Base-by-base conservation (phyloP, 2,888 invertebrate species). In the Chaetoderma sp. region DNA sequence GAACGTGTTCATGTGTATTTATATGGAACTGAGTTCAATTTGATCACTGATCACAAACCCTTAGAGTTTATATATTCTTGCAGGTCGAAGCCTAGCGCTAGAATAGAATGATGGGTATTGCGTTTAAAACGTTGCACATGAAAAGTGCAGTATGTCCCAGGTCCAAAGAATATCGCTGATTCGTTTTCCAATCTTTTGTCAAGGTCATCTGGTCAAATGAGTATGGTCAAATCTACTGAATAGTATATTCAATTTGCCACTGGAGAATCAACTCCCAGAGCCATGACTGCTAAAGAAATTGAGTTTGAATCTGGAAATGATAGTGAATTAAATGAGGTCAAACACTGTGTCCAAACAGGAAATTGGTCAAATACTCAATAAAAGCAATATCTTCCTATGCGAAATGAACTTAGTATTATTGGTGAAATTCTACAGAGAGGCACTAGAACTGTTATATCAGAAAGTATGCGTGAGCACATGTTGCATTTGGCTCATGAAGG, bases 401-500 rank as follows among this genome's bases (percentile, higher is more conserved):
- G 52, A 39, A 10, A 63, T 47, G 72, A 70, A 56, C 27, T 73
- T 36, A 58, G 63, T 30, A 44, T 68, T 33, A 10, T 71, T 33
- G 65, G 68, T 13, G 27, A 70, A 52, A 16, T 76, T 8, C 52
- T 74, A 8, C 50, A 72, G 10, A 28, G 72, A n/a, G 71, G 68
- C 21, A 72, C 71, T 8, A 61, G 65, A 49, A 62, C 69, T 21
- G 59, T 71, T 3, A 60, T 77, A n/a, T 72, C 74, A 0, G 42
- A 45, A 25, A n/a, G 39, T 52, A 42, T 73, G 23, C 39, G 74
- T 18, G 45, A 57, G 8, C 44, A 59, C 23, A 28, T 68, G 13
- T 39, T 73, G 18, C 25, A 57, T 33, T 44, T 71, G 54, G 72
- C 65, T 28, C 74, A 76, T 60, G 72, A 71, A 44, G 72, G 68